Base-by-base conservation (phyloP, 2,113 vertebrate genomes). In the Platichthys stellatus region DNA sequence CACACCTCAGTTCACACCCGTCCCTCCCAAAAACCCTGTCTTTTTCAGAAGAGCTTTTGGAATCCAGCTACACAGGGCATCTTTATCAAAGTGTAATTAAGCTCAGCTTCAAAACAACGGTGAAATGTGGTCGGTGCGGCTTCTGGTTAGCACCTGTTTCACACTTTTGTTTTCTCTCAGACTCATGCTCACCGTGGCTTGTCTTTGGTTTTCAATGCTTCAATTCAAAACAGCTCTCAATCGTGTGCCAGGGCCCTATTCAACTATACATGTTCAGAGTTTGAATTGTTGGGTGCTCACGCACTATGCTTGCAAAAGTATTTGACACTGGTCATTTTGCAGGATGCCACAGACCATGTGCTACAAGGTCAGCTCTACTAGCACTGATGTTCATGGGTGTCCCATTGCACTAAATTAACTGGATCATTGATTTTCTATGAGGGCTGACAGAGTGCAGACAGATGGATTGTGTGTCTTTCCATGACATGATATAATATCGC, bases 371-470 rank as follows among this genome's bases (percentile, higher is more conserved):
- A 85, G 71, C 24, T 64, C 56, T 40, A 62, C 68, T 78, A 63
- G 73, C 35, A n/a, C 40, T 64, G 45, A 63, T 86, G 81, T 83
- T 72, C n/a, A 7, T 47, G 62, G 82, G 63, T 80, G 90, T 90
- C 81, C 74, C 43, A 26, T 85, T 83, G 65, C 86, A 81, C 75
- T 75, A 76, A 88, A 90, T 89, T 73, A 86, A 89, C 62, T 83
- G 80, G 73, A 83, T 88, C 82, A 89, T 93, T 86, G 87, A 92
- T 93, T 92, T 88, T 78, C 84, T 86, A n/a, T 75, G 72, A 84
- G 73, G 74, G 38, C 72, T 81, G 82, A 88, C 76, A 79, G 66
- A 63, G 78, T 70, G 45, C 84, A 87, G 72, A 79, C 80, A 63
- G 63, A 83, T 63, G 47, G 71, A 81, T 76, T 68, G 58, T 21